These are phyloP conservation scores for Conger conger DNA, from an alignment of 2,113 vertebrate species.

Conservation along the genomic window DNA sequence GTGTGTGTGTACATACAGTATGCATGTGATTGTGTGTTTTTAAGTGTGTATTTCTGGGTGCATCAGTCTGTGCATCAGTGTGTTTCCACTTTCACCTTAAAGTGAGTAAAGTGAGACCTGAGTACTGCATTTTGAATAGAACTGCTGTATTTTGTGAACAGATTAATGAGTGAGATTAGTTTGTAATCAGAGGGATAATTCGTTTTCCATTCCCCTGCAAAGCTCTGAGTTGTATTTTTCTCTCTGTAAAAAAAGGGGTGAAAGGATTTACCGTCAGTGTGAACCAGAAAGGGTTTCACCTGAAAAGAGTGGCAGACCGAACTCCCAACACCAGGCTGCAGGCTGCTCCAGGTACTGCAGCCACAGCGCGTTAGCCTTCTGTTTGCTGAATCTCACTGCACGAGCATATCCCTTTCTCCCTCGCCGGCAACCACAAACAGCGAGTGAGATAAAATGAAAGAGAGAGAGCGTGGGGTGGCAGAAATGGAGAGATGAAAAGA, in stretches of 20 bases:
- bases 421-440: background rate
- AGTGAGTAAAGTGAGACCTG: background rate
- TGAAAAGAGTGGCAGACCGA: background rate
- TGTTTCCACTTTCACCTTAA: too few relatives aligned
- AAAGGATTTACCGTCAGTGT: background rate
- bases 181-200: background rate
- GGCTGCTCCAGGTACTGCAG: background rate
- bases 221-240: background rate
- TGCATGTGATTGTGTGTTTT: too few relatives aligned
- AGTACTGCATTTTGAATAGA: background rate
- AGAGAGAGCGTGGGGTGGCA: background rate
- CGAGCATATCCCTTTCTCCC: background rate
- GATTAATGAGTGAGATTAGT: too few relatives aligned
- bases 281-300: background rate
- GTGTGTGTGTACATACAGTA: too few relatives aligned
- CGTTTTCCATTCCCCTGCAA: background rate
- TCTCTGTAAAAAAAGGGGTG: background rate
- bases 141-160: background rate
- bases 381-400: background rate
- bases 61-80: too few relatives aligned
- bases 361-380: background rate
- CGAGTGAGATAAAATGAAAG: background rate
- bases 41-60: too few relatives aligned
- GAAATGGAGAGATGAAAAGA: background rate
- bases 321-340: background rate